Conservation (phyloP, 2,113 vertebrate genomes). For the Oreocharis arfaki region DNA sequence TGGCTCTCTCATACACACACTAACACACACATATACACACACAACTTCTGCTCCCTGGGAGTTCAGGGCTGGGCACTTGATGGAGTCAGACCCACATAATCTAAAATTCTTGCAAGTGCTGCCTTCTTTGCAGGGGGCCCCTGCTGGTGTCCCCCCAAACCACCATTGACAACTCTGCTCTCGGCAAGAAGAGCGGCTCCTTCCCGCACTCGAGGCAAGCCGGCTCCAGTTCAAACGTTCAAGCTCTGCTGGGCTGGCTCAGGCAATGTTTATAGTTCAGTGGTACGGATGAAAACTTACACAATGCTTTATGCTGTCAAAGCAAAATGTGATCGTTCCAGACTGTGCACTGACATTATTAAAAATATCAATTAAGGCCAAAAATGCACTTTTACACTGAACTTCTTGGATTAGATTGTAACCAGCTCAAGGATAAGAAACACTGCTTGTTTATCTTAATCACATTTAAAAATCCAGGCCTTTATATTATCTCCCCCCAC, state of each 20-base stretch:
- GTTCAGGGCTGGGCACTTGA: neutral
- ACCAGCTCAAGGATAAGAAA: conserved; percentile 59
- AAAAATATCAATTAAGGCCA: conserved; percentile 68
- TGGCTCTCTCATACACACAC: neutral
- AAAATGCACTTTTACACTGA: conserved; percentile 62
- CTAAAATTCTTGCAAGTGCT: neutral
- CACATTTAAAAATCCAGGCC: conserved; percentile 35
- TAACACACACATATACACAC: neutral
- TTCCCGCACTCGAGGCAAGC: neutral
- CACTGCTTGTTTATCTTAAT: conserved; percentile 64
- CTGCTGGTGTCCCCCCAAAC: neutral
- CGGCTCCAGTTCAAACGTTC: conserved; percentile 18
- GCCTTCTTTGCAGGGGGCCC: too few relatives aligned
- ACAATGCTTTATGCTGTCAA: conserved; percentile 59
- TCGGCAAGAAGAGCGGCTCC: neutral
- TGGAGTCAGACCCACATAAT: neutral
- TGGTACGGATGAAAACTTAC: conserved; percentile 36
- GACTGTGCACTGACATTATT: conserved; percentile 54
- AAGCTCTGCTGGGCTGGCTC: conserved; percentile 20
- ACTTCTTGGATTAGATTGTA: conserved; percentile 58
- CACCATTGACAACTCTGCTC: neutral
- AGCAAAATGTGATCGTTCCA: conserved; percentile 44
- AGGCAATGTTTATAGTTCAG: conserved; percentile 46
- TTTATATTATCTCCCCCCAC: conserved; percentile 2
- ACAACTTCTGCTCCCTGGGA: neutral